Evolutionary conservation across 1,140 invertebrate species (phyloP).

Genomic region (Drosophila ananassae): DNA sequence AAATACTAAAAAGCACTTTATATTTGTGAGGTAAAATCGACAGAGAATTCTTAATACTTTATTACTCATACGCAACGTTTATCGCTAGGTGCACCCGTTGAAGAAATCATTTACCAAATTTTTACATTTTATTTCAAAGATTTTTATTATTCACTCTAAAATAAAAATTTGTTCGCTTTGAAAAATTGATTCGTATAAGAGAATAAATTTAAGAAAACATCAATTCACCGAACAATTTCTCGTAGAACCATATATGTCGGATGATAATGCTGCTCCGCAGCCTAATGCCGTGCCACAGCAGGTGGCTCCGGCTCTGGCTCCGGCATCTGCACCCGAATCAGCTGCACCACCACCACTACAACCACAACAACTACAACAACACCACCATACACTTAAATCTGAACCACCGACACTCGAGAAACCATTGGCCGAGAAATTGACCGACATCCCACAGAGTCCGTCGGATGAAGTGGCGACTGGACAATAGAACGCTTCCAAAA

Average conservation of each 20-base stretch:
- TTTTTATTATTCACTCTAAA: conserved; percentile 23
- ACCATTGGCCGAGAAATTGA: conserved; percentile 80
- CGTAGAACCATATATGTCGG: conserved; percentile 78
- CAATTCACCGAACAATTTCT: conserved; percentile 61
- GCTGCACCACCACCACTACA: conserved; percentile 54
- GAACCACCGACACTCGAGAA: conserved; percentile 79
- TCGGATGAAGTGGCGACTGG: conserved; percentile 71
- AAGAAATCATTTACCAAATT: conserved; percentile 37
- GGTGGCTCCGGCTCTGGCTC: conserved; percentile 35
- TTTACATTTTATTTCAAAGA: conserved; percentile 19
- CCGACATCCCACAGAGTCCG: conserved; percentile 70
- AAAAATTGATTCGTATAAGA: conserved; percentile 22
- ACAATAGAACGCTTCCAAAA: conserved; percentile 60
- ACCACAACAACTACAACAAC: conserved; percentile 58
- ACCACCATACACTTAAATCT: conserved; percentile 69
- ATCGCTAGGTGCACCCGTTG: conserved; percentile 71
- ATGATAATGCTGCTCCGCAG: conserved; percentile 65
- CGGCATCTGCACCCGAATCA: conserved; percentile 56
- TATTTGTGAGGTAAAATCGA: conserved; percentile 68
- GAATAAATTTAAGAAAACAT: conserved; percentile 36
- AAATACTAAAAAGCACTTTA: conserved; percentile 11
- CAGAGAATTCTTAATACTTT: conserved; percentile 37
- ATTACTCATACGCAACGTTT: conserved; percentile 50
- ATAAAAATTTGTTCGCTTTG: conserved; percentile 39
- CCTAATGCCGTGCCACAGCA: conserved; percentile 65